Evolutionary conservation across 2,888 invertebrate genomes (phyloP), one percentile per base, ranked within the genome.

Genomic region (Pristionchus mayeri): DNA sequence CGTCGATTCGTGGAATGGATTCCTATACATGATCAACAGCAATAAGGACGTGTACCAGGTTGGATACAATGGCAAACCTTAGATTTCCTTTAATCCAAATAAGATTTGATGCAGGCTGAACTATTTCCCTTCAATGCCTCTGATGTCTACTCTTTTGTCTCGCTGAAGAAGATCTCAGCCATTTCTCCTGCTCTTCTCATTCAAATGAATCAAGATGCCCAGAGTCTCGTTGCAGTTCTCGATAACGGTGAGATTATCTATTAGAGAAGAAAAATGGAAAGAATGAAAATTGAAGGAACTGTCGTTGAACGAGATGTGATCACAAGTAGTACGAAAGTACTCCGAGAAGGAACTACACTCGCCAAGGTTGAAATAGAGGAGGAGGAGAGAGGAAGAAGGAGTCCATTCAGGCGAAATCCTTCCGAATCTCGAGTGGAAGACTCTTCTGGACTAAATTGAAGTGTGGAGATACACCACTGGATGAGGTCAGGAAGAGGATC

Each of bases 1-100:
- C n/a, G 67, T 82, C 40, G 82, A 82, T 48, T 52, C 52, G 9
- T 82, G 82, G 82, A 82, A 82, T 82, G 82, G 82, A 27, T 82
- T 82, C 30, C 48, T 82, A 18, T 82, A 82, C 34, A 82, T 82
- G 82, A 63, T 82, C 24, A 82, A 82, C n/a, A 63, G 44, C 18
- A 63, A 82, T 30, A 82, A 82, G 27, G 82, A 82, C 21, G 82
- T 82, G 0, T 82, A 82, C 21, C 82, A 82, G 63, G 80, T 80
- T 63, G 13, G 24, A 7, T 54, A 13, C n/a, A 16, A n/a, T n/a
- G n/a, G n/a, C n/a, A n/a, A n/a, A 4, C 0, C 37, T 11, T 54
- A 54, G n/a, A 18, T 21, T 54, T 54, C 21, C 21, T n/a, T 21
- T 54, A 54, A 54, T 54, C n/a, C 4, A 54, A 16, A 4, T n/a